Evolutionary conservation across 2,888 invertebrate genomes (phyloP).

Genomic region (Lasioglossum malachurum): DNA sequence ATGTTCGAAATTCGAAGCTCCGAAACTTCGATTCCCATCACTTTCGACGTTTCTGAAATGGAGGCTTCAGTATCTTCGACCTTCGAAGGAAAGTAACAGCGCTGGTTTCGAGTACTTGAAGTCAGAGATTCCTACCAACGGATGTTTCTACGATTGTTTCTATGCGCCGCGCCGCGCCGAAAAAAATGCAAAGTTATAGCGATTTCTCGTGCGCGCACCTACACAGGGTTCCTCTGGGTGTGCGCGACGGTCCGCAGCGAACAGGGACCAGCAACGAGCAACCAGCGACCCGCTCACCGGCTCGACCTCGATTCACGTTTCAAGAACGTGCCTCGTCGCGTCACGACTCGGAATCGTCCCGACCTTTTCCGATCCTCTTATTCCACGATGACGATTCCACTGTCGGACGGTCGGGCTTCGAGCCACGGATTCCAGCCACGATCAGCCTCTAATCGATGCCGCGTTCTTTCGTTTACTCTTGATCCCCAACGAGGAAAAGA

Average conservation of each 20-base stretch:
- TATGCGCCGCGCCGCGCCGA: not conserved
- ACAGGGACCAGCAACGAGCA: not conserved
- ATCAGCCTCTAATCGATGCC: slow-evolving; percentile 15
- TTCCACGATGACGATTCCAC: slow-evolving; percentile 38
- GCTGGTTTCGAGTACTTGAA: not conserved
- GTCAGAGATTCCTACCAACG: not conserved
- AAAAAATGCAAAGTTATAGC: not conserved
- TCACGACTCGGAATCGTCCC: slow-evolving; percentile 60
- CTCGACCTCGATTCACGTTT: slow-evolving; percentile 67
- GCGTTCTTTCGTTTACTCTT: not conserved
- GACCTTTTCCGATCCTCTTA: slow-evolving; percentile 61
- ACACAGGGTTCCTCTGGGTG: not conserved
- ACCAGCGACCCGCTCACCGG: slow-evolving; percentile 58
- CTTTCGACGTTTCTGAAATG: no score
- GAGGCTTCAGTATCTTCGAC: no score
- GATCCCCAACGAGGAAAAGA: not conserved
- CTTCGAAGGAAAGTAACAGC: no score
- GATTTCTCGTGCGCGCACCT: not conserved
- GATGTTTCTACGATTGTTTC: no score
- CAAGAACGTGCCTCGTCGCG: slow-evolving; percentile 61
- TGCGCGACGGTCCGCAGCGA: not conserved
- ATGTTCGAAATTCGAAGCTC: no score
- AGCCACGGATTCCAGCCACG: slow-evolving; percentile 37
- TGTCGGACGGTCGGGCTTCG: not conserved
- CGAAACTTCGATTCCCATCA: no score